phyloP scores from a whole-genome alignment of 2,888 invertebrate genomes.

The Ceratothoa steindachneri region DNA sequence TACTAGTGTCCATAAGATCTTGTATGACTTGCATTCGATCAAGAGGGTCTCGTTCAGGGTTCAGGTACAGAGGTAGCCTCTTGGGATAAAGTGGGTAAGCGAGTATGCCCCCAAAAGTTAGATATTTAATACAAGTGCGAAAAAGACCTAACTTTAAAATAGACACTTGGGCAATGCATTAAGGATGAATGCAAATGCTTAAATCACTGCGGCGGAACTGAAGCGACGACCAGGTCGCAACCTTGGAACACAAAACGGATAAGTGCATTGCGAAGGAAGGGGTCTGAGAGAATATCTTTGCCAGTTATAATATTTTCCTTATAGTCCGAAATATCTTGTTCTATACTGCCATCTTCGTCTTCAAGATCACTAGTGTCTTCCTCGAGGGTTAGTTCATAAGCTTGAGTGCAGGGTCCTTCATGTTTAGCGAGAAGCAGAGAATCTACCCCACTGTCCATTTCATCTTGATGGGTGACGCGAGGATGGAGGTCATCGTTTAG shows the following conservation, averaged over 20 bases:
- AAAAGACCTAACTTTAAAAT: too few relatives aligned
- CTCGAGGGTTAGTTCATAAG: background rate
- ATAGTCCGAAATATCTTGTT: constrained; percentile 16
- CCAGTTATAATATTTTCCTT: background rate
- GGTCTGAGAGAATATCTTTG: constrained; percentile 19
- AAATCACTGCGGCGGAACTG: too few relatives aligned
- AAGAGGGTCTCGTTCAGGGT: too few relatives aligned
- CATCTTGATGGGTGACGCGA: background rate
- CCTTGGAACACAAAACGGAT: constrained; percentile 43
- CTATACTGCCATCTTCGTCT: constrained; percentile 19
- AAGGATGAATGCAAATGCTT: too few relatives aligned
- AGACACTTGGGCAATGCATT: too few relatives aligned
- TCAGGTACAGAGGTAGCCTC: too few relatives aligned
- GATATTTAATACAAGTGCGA: too few relatives aligned
- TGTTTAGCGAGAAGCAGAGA: background rate
- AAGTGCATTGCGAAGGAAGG: constrained; percentile 27
- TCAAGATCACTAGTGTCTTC: constrained; percentile 6
- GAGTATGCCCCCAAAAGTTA: too few relatives aligned
- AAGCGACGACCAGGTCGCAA: constrained; percentile 37
- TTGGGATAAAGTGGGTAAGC: too few relatives aligned
- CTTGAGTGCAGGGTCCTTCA: background rate
- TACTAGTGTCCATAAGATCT: too few relatives aligned
- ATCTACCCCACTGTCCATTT: background rate
- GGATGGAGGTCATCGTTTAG: background rate
- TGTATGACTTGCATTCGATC: too few relatives aligned